phyloP scores from a whole-genome alignment of 1,140 invertebrate genomes.

The Thrips palmi region DNA sequence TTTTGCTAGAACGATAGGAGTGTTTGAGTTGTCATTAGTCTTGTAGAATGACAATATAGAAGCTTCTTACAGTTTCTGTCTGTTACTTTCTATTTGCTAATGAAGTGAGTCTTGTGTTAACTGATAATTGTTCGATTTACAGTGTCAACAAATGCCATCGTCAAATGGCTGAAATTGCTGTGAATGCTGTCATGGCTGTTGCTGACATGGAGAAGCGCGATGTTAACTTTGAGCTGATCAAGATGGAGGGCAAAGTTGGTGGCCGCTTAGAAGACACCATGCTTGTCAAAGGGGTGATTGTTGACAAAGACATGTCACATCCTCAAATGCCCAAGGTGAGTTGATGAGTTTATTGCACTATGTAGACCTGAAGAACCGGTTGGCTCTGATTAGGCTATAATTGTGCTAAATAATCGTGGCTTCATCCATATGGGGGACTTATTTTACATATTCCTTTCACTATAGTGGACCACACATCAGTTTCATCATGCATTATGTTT shows the following conservation, averaged over 20 bases:
- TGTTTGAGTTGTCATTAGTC: too few species aligned
- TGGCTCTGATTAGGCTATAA: too few species aligned
- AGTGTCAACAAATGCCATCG: slow-evolving; percentile 72
- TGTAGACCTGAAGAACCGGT: too few species aligned
- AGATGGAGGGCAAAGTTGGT: slow-evolving; percentile 96
- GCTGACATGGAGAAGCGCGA: slow-evolving; percentile 86
- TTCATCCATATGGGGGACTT: too few species aligned
- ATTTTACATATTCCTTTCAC: too few species aligned
- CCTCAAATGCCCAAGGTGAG: slow-evolving; percentile 95
- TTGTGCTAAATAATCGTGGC: too few species aligned
- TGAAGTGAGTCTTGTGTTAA: too few species aligned
- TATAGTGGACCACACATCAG: background rate
- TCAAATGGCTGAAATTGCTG: slow-evolving; percentile 98
- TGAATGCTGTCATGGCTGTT: slow-evolving; percentile 85
- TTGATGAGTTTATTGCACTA: too few species aligned
- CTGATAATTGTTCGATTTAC: slow-evolving; percentile 15
- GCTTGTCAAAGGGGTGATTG: slow-evolving; percentile 89
- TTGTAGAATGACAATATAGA: too few species aligned
- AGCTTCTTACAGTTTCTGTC: too few species aligned
- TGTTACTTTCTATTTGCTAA: too few species aligned
- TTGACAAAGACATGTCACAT: slow-evolving; percentile 98
- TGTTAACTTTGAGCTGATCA: slow-evolving; percentile 99
- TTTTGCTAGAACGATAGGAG: too few species aligned
- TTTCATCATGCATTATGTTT: background rate
- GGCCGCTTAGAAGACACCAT: slow-evolving; percentile 94